Base-by-base conservation (phyloP, 2,797 vertebrate species). In the Brachyalestes nurse region DNA sequence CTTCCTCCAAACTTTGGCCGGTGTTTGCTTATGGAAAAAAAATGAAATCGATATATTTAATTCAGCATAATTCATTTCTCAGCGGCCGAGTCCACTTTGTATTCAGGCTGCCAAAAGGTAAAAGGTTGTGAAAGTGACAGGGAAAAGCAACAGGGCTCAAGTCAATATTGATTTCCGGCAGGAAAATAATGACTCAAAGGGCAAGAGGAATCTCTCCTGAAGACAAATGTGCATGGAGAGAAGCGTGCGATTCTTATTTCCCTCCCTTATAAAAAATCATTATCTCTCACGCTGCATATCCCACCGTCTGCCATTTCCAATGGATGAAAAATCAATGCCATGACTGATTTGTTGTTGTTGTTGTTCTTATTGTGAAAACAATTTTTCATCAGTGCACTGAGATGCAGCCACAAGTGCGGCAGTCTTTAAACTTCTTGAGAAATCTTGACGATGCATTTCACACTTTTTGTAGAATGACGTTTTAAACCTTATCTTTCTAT, bases 161-260 rank as follows among this genome's bases (percentile, higher is more conserved):
- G 86, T 88, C 84, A 85, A 87, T 92, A 93, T 94, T 79, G 91
- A 93, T 94, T 90, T 87, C 84, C 85, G 51, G 78, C 81, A 73
- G 71, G 78, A 84, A 84, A 92, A 89, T 86, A 85, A 83, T 81
- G 88, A 86, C 87, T 89, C 86, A 90, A 85, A 93, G 91, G 91
- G 83, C 91, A 88, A 19, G 77, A 80, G 86, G 80, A 83, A 88
- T 86, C 81, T 47, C 62, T 69, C 6, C 72, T 17, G 38, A 86
- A 89, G 90, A 91, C 84, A 77, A 91, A 91, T 85, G 87, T 86
- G 84, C 75, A 13, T 79, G 70, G 75, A 62, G 86, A 88, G 88
- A 88, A 90, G 84, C 75, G 66, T 84, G 84, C 88, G 87, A 89
- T 91, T 85, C 88, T 87, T 82, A 86, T 83, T 83, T 84, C 80